These are phyloP conservation scores for Ceraclea dissimilis DNA, from an alignment of 2,888 invertebrate genomes.

Conservation along the genomic window DNA sequence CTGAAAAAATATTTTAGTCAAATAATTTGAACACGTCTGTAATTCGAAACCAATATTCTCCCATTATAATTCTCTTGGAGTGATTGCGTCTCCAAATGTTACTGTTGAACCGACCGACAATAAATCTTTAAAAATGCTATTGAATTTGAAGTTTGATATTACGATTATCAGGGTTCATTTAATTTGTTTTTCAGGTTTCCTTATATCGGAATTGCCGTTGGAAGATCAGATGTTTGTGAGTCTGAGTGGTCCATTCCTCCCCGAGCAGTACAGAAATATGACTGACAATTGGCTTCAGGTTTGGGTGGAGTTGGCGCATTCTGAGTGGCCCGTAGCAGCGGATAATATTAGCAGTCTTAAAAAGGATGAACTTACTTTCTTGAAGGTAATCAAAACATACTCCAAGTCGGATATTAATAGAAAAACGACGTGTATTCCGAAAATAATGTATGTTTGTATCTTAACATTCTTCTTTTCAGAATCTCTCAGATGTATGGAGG, in stretches of 20 bases:
- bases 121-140: too few relatives aligned
- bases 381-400: conserved; percentile 30
- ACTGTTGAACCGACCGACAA: too few relatives aligned
- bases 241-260: conserved; percentile 38
- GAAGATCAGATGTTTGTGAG: conserved; percentile 31
- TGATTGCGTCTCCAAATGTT: too few relatives aligned
- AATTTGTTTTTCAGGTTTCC: conserved; percentile 32
- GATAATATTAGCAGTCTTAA: conserved; percentile 14
- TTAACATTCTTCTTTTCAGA: conserved; percentile 39
- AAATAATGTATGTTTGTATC: background rate
- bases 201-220: conserved; percentile 28
- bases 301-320: conserved; percentile 36
- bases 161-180: too few relatives aligned
- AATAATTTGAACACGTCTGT: too few relatives aligned
- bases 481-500: conserved; percentile 49
- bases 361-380: conserved; percentile 24
- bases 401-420: too few relatives aligned
- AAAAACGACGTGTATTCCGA: background rate
- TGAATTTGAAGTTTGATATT: too few relatives aligned
- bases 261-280: conserved; percentile 37
- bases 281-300: conserved; percentile 28
- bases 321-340: conserved; percentile 28
- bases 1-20: too few relatives aligned
- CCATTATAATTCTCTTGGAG: too few relatives aligned
- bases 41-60: too few relatives aligned